These are phyloP conservation scores for Morpho deidamia DNA, from an alignment of 2,888 invertebrate species.

Conservation along the genomic window DNA sequence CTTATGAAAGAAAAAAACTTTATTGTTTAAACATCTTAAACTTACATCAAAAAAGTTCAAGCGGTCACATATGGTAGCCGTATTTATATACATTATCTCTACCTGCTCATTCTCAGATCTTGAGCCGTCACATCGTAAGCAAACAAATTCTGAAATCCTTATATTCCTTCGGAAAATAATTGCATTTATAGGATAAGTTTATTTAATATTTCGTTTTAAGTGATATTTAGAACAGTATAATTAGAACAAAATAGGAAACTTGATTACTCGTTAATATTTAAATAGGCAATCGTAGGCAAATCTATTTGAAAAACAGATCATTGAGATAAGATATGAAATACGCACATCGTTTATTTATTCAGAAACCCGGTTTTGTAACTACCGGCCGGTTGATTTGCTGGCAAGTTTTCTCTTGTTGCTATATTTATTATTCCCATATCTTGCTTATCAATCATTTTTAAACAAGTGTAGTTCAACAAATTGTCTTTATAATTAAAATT, in stretches of 20 bases:
- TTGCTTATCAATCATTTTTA: slow-evolving; percentile 12
- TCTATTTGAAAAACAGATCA: slow-evolving; percentile 3
- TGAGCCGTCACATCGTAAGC: not conserved
- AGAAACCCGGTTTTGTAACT: slow-evolving; percentile 9
- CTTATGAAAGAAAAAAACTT: not conserved
- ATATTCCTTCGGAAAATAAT: too few relatives aligned
- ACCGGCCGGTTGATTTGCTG: slow-evolving; percentile 7
- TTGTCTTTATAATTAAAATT: not conserved
- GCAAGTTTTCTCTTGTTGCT: slow-evolving; percentile 13
- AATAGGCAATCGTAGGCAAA: slow-evolving; percentile 4
- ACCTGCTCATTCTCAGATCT: slow-evolving; percentile 23
- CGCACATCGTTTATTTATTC: slow-evolving; percentile 8
- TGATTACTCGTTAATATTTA: slow-evolving; percentile 9
- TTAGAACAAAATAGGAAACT: too few relatives aligned
- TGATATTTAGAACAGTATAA: too few relatives aligned
- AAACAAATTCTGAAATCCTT: too few relatives aligned
- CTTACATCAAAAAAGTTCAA: slow-evolving; percentile 27
- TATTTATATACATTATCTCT: slow-evolving; percentile 34
- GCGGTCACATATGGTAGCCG: slow-evolving; percentile 28
- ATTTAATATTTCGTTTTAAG: too few relatives aligned
- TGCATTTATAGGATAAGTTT: too few relatives aligned
- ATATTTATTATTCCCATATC: slow-evolving; percentile 14
- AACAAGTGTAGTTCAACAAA: slow-evolving; percentile 1
- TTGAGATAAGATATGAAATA: slow-evolving; percentile 10
- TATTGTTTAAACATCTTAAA: not conserved